These are phyloP conservation scores for Enteromius unitaeniatus DNA, from an alignment of 2,797 vertebrate species.

Conservation along the genomic window DNA sequence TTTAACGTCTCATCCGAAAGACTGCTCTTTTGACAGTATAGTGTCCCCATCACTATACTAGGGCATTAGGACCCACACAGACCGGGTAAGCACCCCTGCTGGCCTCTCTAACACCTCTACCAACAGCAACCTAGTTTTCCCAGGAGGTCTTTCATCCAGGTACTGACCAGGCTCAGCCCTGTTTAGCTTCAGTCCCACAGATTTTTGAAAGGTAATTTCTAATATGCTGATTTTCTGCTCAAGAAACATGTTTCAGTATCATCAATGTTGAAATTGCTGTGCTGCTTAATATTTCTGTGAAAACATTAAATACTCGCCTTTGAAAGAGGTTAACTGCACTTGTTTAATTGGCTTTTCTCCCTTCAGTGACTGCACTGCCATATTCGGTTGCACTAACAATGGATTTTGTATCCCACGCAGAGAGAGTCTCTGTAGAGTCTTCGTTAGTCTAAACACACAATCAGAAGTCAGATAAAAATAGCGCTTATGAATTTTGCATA, in stretches of 20 bases:
- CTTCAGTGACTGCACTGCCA: slow-evolving; percentile 65
- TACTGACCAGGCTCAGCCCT: too few species aligned
- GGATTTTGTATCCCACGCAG: slow-evolving; percentile 43
- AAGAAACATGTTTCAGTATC: neutral
- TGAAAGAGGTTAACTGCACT: slow-evolving; percentile 65
- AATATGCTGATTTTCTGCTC: neutral
- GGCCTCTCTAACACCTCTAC: too few species aligned
- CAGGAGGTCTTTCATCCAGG: too few species aligned
- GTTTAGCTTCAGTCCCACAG: neutral
- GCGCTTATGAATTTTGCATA: neutral
- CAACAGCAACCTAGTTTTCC: too few species aligned
- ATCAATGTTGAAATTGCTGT: neutral
- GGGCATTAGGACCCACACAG: too few species aligned
- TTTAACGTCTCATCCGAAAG: too few species aligned
- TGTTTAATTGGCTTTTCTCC: slow-evolving; percentile 36
- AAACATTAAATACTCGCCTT: slow-evolving; percentile 54
- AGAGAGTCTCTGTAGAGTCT: slow-evolving; percentile 64
- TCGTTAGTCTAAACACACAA: slow-evolving; percentile 62
- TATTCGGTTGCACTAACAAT: slow-evolving; percentile 70
- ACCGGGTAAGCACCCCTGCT: too few species aligned
- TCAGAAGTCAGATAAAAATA: neutral
- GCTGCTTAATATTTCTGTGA: neutral
- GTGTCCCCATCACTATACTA: too few species aligned
- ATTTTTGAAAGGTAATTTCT: neutral
- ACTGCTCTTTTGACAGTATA: too few species aligned